Percentiles rank a stretch among this genome's conserved stretches.
These are phyloP conservation scores for Euphysa ruthae DNA, from an alignment of 30 jellyfish, hydroid and myxozoan species.

Conservation along the genomic window DNA sequence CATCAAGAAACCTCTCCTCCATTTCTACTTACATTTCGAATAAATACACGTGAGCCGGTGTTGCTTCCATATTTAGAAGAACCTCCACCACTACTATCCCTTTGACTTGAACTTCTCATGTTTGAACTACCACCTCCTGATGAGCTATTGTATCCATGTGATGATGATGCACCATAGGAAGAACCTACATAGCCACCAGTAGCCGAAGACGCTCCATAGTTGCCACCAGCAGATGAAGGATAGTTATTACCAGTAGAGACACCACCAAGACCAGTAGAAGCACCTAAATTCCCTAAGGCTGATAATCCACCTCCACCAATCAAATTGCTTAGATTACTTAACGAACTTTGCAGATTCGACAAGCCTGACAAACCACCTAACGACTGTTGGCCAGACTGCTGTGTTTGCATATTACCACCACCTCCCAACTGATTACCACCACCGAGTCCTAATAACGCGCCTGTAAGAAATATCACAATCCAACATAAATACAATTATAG, in stretches of 20 bases:
- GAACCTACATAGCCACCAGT: slow-evolving; percentile 23
- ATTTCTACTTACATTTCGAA: slow-evolving; percentile 82
- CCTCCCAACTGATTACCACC: too few relatives aligned
- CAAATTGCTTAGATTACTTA: slow-evolving; percentile 53
- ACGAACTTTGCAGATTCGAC: background rate
- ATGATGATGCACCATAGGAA: slow-evolving; percentile 5
- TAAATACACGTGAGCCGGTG: slow-evolving; percentile 68
- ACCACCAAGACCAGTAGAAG: slow-evolving; percentile 23
- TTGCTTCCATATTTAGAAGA: slow-evolving; percentile 20
- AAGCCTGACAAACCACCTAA: slow-evolving; percentile 1
- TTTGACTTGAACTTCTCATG: slow-evolving; percentile 14
- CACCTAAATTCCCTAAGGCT: slow-evolving; percentile 3
- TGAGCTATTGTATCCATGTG: too few relatives aligned
- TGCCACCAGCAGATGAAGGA: slow-evolving; percentile 21
- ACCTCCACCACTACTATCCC: slow-evolving; percentile 11
- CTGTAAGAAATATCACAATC: too few relatives aligned
- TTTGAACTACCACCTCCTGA: too few relatives aligned
- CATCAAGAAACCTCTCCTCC: too few relatives aligned
- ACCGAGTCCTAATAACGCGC: too few relatives aligned
- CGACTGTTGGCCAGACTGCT: too few relatives aligned
- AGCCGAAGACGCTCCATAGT: slow-evolving; percentile 24
- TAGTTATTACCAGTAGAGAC: background rate
- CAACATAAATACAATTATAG: too few relatives aligned
- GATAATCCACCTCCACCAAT: slow-evolving; percentile 32
- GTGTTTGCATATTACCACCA: too few relatives aligned